Base-by-base conservation (phyloP, 92 coral and sea anemone species). In the Pocillopora grandis region DNA sequence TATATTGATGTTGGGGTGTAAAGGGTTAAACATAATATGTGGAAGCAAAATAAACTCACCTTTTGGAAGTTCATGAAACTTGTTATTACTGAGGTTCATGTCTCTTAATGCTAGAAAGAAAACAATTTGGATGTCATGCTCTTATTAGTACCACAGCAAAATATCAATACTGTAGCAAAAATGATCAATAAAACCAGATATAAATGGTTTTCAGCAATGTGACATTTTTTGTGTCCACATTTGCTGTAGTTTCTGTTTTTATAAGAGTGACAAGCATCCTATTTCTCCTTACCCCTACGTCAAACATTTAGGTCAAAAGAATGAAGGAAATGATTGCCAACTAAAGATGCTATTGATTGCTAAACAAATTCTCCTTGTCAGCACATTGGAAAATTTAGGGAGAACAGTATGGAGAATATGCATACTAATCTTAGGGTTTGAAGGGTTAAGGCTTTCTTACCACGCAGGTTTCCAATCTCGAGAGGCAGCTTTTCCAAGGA, bases 1-100 rank as follows among this genome's bases (percentile, higher is more conserved):
- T 1, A 27, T 27, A 27, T 1, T 27, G 31, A 27, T 27, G 31
- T 27, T 27, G 1, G 31, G 27, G 0, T 23, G 27, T 0, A 23
- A 23, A 23, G 27, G 31, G 31, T 56, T 20, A 49, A 74, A 31
- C 63, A n/a, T 11, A 57, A 1, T 55, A 35, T 66, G 2, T 12
- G 17, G 48, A 23, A 55, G 2, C 31, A 42, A 42, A 42, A 42
- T 42, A 5, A 1, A 72, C 79, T 83, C 36, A 95, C 98, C 98
- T 80, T 77, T 87, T 9, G 99, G 95, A 67, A 96, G 86, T 21
- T 80, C 83, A 19, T 72, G 69, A 57, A 94, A 72, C 78, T 92
- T 96, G 87, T 96, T 96, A 91, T 90, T 80, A 66, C 93, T 92
- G 61, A 94, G 69, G 76, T 96, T 87, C 37, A 96, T 55, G 62